Percentiles rank a stretch among this genome's conserved stretches.
Evolutionary conservation across 2,113 vertebrate genomes (phyloP).

Genomic region (Dendropsophus ebraccatus): DNA sequence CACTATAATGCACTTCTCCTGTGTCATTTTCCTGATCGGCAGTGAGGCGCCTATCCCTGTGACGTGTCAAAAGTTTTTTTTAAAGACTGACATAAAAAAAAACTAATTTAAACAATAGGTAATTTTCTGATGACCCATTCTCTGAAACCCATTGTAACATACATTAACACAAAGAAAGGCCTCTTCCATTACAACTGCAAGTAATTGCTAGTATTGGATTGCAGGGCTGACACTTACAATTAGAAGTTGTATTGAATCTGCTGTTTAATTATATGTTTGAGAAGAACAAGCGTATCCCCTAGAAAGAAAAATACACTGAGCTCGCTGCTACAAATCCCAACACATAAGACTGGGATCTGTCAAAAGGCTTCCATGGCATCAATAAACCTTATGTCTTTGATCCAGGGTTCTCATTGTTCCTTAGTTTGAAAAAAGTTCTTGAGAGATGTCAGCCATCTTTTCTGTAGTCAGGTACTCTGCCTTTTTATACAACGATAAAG

Average conservation of each 20-base stretch:
- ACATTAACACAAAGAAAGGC: not conserved
- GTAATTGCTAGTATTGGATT: not conserved
- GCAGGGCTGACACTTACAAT: not conserved
- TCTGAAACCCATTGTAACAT: too few relatives aligned
- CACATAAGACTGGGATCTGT: not conserved
- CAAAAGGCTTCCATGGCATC: too few relatives aligned
- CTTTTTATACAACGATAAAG: too few relatives aligned
- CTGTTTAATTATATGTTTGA: constrained; percentile 14
- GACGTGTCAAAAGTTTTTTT: too few relatives aligned
- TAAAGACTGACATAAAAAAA: too few relatives aligned
- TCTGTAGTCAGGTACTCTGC: too few relatives aligned
- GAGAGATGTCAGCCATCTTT: too few relatives aligned
- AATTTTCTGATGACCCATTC: too few relatives aligned
- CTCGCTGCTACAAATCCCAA: not conserved
- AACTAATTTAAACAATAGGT: too few relatives aligned
- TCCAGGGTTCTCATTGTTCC: not conserved
- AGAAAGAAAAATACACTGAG: not conserved
- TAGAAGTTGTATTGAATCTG: not conserved
- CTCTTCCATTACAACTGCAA: not conserved
- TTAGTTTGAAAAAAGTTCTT: not conserved
- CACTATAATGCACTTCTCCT: too few relatives aligned
- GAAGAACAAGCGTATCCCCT: not conserved
- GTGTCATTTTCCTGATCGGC: too few relatives aligned
- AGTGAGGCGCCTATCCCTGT: too few relatives aligned
- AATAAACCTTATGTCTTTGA: not conserved